phyloP scores from a whole-genome alignment of 2,113 vertebrate species.

The Leptobrachium ailaonicum region DNA sequence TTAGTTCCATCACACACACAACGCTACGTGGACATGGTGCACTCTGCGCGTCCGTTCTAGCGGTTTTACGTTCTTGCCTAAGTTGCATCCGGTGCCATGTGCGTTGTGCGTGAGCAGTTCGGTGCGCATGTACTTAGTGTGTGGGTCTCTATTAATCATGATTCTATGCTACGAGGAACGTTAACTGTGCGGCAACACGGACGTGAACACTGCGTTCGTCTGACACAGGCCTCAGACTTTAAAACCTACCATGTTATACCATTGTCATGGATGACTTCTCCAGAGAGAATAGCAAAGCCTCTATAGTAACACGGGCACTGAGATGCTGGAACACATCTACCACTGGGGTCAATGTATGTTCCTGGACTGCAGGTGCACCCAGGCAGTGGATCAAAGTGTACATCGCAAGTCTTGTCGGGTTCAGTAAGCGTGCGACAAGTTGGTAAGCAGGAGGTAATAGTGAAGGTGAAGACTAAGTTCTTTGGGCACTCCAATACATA shows the following conservation, averaged over 20 bases:
- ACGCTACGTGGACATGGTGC: too few relatives aligned
- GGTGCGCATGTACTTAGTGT: too few relatives aligned
- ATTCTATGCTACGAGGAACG: too few relatives aligned
- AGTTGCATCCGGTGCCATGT: too few relatives aligned
- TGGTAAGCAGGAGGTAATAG: slow-evolving; percentile 71
- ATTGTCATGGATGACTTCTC: slow-evolving; percentile 59
- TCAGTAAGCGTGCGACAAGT: slow-evolving; percentile 81
- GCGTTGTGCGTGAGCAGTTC: too few relatives aligned
- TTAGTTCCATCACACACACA: too few relatives aligned
- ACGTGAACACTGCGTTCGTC: too few relatives aligned
- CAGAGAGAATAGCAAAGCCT: slow-evolving; percentile 57
- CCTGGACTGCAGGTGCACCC: slow-evolving; percentile 79
- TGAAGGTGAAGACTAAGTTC: slow-evolving; percentile 62
- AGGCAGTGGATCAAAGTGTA: slow-evolving; percentile 75
- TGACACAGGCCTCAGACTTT: too few relatives aligned
- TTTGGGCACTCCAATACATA: slow-evolving; percentile 64
- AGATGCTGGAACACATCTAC: slow-evolving; percentile 70
- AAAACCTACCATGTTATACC: slow-evolving; percentile 74
- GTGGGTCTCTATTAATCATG: too few relatives aligned
- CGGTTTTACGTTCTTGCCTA: too few relatives aligned
- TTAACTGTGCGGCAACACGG: too few relatives aligned
- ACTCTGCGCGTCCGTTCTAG: too few relatives aligned
- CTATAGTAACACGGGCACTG: slow-evolving; percentile 78
- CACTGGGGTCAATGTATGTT: slow-evolving; percentile 75
- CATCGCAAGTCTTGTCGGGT: slow-evolving; percentile 69